A percentile compares a stretch with the other conserved stretches of the same genome.
phyloP scores from a whole-genome alignment of 2,888 invertebrate genomes.

The Drosophila lacicola region DNA sequence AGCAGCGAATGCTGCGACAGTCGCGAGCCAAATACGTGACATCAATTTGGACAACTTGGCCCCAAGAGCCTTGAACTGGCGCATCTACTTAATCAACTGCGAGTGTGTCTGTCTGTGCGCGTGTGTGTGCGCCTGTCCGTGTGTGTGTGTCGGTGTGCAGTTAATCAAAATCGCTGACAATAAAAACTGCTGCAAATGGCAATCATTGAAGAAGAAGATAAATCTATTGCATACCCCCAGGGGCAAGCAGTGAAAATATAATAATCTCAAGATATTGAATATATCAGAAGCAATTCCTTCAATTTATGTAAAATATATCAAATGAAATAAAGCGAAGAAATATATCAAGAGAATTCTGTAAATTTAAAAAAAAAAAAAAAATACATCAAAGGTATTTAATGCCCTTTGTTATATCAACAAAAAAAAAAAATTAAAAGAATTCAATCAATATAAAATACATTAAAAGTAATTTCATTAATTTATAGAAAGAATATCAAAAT shows the following conservation, averaged over 20 bases:
- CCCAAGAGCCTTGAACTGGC: conserved; percentile 41
- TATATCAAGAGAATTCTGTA: no score
- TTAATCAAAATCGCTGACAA: conserved; percentile 38
- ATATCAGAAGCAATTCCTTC: no score
- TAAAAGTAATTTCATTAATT: no score
- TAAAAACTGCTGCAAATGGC: conserved; percentile 25
- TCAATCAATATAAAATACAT: no score
- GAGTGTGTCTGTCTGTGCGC: neutral
- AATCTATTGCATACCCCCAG: conserved; percentile 23
- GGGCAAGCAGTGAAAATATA: neutral
- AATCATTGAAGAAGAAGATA: conserved; percentile 17
- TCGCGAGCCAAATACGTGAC: conserved; percentile 49
- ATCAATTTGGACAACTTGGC: conserved; percentile 52
- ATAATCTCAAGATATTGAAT: no score
- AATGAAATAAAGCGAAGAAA: no score
- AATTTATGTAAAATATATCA: no score
- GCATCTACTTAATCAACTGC: conserved; percentile 33
- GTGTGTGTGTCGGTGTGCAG: conserved; percentile 11
- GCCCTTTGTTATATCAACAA: no score
- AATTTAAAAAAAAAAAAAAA: no score
- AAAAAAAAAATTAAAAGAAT: no score
- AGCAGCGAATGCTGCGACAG: conserved; percentile 23
- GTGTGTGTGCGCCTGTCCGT: conserved; percentile 2
- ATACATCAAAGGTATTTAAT: no score
- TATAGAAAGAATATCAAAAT: no score